Percentiles rank a stretch among this genome's conserved stretches.
phyloP scores from a whole-genome alignment of 1,140 invertebrate species.

The Agraylea sexmaculata region DNA sequence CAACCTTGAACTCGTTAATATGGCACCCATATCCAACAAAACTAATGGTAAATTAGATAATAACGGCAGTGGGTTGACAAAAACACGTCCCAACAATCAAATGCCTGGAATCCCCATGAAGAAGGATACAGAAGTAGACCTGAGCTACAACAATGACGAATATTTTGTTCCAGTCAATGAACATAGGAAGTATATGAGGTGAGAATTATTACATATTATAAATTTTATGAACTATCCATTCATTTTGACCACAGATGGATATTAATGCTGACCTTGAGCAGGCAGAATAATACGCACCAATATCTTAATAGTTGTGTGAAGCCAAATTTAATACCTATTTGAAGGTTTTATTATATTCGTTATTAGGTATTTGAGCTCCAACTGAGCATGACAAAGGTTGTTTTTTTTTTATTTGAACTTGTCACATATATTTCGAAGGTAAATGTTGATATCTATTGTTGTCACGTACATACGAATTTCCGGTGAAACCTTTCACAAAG shows the following conservation, averaged over 20 bases:
- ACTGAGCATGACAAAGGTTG: too few relatives aligned
- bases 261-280: too few relatives aligned
- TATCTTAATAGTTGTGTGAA: too few relatives aligned
- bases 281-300: too few relatives aligned
- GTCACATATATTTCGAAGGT: too few relatives aligned
- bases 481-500: too few relatives aligned
- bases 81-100: conserved; percentile 26
- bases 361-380: too few relatives aligned
- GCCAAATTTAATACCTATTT: too few relatives aligned
- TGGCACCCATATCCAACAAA: conserved; percentile 51
- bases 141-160: conserved; percentile 64
- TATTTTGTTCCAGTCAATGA: conserved; percentile 77
- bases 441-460: too few relatives aligned
- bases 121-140: conserved; percentile 58
- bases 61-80: conserved; percentile 28
- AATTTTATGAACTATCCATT: neutral
- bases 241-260: neutral
- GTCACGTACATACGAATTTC: too few relatives aligned
- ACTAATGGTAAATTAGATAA: conserved; percentile 14
- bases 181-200: conserved; percentile 75
- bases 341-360: too few relatives aligned
- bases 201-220: conserved; percentile 26
- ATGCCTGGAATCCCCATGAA: conserved; percentile 39
- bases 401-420: too few relatives aligned
- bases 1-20: conserved; percentile 66